These are phyloP conservation scores for Cepaea hortensis DNA, from an alignment of 2,888 invertebrate genomes.

Conservation along the genomic window DNA sequence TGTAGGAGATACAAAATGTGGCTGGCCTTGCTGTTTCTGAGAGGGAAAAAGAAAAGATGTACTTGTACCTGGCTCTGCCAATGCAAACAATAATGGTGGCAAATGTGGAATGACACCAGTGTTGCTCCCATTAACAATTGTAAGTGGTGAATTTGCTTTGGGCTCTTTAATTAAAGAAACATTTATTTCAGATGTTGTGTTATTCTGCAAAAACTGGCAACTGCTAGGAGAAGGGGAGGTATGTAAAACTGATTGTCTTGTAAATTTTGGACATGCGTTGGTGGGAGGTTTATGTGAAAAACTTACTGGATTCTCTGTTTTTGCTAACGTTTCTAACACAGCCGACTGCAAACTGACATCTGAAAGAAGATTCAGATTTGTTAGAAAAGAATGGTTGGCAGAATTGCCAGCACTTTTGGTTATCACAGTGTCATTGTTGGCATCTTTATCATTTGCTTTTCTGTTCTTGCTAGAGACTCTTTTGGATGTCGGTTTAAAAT, in stretches of 20 bases:
- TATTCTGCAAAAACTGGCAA: neutral
- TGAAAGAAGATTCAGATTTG: conserved; percentile 41
- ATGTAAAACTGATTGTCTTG: neutral
- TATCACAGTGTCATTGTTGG: neutral
- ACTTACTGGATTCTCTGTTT: neutral
- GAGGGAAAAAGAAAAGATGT: neutral
- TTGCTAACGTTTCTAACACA: neutral
- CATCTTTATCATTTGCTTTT: neutral
- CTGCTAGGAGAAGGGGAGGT: neutral
- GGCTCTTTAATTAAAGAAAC: neutral
- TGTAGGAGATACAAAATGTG: neutral
- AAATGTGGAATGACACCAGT: neutral
- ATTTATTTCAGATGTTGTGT: neutral
- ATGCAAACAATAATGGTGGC: conserved; percentile 30
- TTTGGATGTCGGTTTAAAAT: conserved; percentile 23
- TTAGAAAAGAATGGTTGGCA: neutral
- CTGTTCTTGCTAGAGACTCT: neutral
- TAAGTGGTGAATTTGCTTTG: neutral
- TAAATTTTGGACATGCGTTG: neutral
- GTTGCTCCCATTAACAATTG: neutral
- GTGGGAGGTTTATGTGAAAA: neutral
- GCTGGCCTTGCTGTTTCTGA: conserved; percentile 3
- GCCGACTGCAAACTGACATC: conserved; percentile 38
- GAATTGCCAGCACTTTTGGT: neutral
- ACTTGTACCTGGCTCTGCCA: neutral